A percentile compares a stretch with the other conserved stretches of the same genome.
phyloP scores from a whole-genome alignment of 2,113 vertebrate species.

The Illadopsis cleaveri region DNA sequence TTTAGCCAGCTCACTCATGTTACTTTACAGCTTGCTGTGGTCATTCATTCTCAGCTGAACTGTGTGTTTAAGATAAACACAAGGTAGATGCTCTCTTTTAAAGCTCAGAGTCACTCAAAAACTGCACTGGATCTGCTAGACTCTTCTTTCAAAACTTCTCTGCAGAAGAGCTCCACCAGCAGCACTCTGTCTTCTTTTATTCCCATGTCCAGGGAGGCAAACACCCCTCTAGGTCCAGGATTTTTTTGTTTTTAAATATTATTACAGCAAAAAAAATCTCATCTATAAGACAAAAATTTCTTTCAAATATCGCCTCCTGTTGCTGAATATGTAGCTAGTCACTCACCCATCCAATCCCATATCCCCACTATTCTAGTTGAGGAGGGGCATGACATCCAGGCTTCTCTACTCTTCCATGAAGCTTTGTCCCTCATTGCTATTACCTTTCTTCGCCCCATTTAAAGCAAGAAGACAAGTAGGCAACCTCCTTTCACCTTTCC shows the following conservation, averaged over 20 bases:
- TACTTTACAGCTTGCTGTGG: background rate
- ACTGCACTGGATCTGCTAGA: background rate
- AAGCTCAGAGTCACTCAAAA: background rate
- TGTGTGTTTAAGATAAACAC: background rate
- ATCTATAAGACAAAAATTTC: background rate
- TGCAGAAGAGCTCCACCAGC: background rate
- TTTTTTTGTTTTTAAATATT: background rate
- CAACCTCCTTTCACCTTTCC: background rate
- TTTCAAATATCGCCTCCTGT: background rate
- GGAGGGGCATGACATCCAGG: background rate
- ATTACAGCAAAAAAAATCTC: background rate
- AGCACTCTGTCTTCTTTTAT: background rate
- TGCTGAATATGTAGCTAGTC: background rate
- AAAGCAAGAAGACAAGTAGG: background rate
- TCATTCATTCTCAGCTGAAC: background rate
- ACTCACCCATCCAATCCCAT: background rate
- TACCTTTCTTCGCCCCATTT: background rate
- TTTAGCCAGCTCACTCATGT: background rate
- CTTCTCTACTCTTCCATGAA: background rate
- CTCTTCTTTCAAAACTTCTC: background rate
- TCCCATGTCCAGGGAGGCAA: background rate
- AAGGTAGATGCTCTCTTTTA: background rate
- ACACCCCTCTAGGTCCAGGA: background rate
- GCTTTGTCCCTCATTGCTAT: background rate
- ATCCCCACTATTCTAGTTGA: rapidly evolving